phyloP scores from a whole-genome alignment of 2,888 invertebrate genomes.

The Idaea straminata region DNA sequence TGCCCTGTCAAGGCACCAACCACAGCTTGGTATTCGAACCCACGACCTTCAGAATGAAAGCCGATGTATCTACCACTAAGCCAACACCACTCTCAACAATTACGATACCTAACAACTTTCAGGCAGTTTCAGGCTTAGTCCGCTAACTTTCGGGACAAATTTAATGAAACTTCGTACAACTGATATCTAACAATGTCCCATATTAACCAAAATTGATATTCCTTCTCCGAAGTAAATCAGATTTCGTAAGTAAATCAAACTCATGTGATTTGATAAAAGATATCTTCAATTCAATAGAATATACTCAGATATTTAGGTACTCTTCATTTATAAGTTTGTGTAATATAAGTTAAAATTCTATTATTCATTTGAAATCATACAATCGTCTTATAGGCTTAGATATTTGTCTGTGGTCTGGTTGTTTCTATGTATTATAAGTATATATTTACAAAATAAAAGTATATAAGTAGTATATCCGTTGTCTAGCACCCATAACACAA shows the following conservation, averaged over 20 bases:
- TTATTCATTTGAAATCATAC: too few species aligned
- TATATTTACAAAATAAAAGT: too few species aligned
- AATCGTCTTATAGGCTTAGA: too few species aligned
- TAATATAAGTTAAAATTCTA: not conserved
- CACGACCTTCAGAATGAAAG: too few species aligned
- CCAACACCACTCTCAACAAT: not conserved
- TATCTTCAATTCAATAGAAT: not conserved
- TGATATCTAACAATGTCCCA: not conserved
- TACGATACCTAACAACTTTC: not conserved
- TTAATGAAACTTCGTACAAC: not conserved
- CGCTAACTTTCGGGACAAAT: conserved; percentile 4
- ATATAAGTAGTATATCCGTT: too few species aligned
- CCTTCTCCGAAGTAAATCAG: not conserved
- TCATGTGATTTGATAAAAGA: not conserved
- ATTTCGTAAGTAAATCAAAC: not conserved
- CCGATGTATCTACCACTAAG: too few species aligned
- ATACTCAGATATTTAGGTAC: not conserved
- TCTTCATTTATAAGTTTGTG: not conserved
- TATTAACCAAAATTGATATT: not conserved
- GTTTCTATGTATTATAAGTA: too few species aligned
- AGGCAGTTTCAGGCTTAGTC: not conserved
- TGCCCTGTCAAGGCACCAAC: too few species aligned
- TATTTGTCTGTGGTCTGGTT: too few species aligned
- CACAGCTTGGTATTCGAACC: too few species aligned
- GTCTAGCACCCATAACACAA: too few species aligned